Conservation (phyloP, 2,888 invertebrate species). For the Chrysolina haemoptera region DNA sequence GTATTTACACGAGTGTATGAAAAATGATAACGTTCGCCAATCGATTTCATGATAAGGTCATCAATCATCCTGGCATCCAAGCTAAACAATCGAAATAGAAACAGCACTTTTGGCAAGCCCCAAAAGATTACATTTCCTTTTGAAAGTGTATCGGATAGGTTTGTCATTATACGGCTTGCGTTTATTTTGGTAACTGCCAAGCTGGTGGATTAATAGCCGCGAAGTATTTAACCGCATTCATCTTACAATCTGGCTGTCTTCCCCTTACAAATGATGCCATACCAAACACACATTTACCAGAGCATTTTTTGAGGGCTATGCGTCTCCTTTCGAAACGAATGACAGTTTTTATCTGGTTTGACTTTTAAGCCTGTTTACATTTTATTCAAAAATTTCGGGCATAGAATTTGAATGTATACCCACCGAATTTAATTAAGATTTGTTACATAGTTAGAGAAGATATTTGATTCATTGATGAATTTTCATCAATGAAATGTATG, state of each 20-base stretch:
- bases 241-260: conserved; percentile 63
- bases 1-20: conserved; percentile 8
- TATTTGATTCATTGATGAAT: too few relatives aligned
- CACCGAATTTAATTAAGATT: neutral
- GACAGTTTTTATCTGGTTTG: conserved; percentile 31
- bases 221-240: conserved; percentile 66
- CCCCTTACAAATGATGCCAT: conserved; percentile 66
- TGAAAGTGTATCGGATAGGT: conserved; percentile 42
- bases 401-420: conserved; percentile 15
- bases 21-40: conserved; percentile 16
- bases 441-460: too few relatives aligned
- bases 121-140: conserved; percentile 31
- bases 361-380: neutral
- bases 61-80: conserved; percentile 34
- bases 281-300: conserved; percentile 54
- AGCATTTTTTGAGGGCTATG: conserved; percentile 51
- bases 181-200: conserved; percentile 67
- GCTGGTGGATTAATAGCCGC: conserved; percentile 65
- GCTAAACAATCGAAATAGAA: conserved; percentile 35
- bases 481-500: too few relatives aligned
- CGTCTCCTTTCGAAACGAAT: conserved; percentile 25
- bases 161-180: conserved; percentile 46
- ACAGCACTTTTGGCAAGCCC: conserved; percentile 32
- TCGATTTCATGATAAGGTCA: conserved; percentile 21
- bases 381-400: neutral